These are phyloP conservation scores for Cerceris ruficornis DNA, from an alignment of 2,888 invertebrate species.

Conservation along the genomic window DNA sequence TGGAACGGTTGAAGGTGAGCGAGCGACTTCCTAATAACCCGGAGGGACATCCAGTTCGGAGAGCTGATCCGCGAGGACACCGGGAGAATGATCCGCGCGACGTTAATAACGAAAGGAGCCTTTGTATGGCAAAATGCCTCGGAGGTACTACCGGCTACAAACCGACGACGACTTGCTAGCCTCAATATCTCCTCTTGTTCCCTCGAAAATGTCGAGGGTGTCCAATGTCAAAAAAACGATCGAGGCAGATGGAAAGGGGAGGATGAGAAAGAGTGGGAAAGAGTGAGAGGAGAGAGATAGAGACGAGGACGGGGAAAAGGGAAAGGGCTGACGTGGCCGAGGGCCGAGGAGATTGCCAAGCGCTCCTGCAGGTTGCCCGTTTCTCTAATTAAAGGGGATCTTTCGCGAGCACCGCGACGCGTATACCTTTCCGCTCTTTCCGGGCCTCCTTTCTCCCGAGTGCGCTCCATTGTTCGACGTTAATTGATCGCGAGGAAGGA, in stretches of 20 bases:
- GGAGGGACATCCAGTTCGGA: conserved; percentile 45
- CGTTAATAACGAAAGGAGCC: conserved; percentile 67
- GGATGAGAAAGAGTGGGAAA: background rate
- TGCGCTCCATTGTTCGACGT: background rate
- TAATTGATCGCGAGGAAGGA: background rate
- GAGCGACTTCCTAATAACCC: conserved; percentile 52
- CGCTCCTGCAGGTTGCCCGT: background rate
- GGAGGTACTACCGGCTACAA: conserved; percentile 42
- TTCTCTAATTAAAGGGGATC: conserved; percentile 30
- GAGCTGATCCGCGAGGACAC: conserved; percentile 53
- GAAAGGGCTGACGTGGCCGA: background rate
- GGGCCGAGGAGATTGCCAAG: background rate
- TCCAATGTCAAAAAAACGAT: conserved; percentile 8
- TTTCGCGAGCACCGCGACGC: conserved; percentile 9
- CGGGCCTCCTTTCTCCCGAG: conserved; percentile 3
- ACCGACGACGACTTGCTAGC: conserved; percentile 51
- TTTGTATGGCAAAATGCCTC: conserved; percentile 61
- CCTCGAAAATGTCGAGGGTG: background rate
- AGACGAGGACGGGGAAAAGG: background rate
- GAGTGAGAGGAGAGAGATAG: background rate
- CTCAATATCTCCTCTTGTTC: conserved; percentile 32
- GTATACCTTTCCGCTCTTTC: conserved; percentile 7
- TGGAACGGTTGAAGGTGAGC: background rate
- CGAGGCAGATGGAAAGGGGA: background rate
- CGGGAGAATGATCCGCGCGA: conserved; percentile 65